phyloP scores from a whole-genome alignment of 2,797 vertebrate species.

The Pangasius mekongensis region DNA sequence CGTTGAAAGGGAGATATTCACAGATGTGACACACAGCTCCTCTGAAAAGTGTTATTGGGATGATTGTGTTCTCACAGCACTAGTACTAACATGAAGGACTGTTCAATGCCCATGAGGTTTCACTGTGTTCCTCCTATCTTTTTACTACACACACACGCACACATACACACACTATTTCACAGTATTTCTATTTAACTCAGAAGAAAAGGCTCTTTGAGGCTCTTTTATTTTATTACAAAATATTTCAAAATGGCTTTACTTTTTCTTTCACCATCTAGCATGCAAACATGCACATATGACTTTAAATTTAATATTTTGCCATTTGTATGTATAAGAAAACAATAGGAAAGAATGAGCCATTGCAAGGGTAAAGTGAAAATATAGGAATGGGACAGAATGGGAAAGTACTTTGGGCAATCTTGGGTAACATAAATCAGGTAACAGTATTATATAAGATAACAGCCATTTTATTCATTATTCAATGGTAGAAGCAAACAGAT shows the following conservation, averaged over 20 bases:
- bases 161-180: neutral
- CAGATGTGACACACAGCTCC: neutral
- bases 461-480: neutral
- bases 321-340: neutral
- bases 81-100: neutral
- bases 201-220: neutral
- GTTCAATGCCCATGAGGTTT: neutral
- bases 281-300: neutral
- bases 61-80: neutral
- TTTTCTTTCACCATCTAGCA: neutral
- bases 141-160: neutral
- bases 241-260: neutral
- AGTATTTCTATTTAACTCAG: neutral
- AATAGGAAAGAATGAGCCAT: neutral
- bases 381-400: neutral
- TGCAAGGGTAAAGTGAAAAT: neutral
- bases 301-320: neutral
- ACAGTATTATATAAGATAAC: neutral
- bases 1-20: neutral
- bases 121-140: slow-evolving; percentile 30
- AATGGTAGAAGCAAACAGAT: neutral
- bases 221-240: neutral
- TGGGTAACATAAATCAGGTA: neutral
- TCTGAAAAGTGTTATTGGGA: neutral
- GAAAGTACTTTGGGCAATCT: neutral